Evolutionary conservation across 2,797 vertebrate genomes (phyloP), one percentile per base, ranked within the genome.

Genomic region (Remorina albescens): DNA sequence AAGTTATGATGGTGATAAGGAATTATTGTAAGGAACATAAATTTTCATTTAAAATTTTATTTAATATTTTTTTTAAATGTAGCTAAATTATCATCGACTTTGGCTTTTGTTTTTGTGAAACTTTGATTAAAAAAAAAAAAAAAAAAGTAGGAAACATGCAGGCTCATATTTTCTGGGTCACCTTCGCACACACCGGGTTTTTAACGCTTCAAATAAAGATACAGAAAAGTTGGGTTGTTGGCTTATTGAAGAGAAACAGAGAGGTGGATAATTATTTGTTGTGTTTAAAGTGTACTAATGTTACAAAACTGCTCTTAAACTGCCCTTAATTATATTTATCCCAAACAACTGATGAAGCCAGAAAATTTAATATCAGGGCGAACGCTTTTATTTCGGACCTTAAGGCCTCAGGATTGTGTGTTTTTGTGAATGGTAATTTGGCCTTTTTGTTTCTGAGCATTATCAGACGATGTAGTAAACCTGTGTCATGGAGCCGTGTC

Each of bases 221-320:
- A 1, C n/a, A 2, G 8, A 21, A 0, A 6, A 1, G 8, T 6
- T 57, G 30, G 30, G 3, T 30, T 30, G n/a, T 8, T 34, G 5
- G 1, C 12, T 5, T 2, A 1, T 18, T 2, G 12, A 13, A 44
- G 11, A 8, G 28, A 62, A 39, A 0, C 4, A 3, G 1, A 8
- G 1, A 1, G 6, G 0, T n/a, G 6, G 10, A 6, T 0, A 2
- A 19, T 13, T 2, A 6, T 62, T n/a, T 34, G 2, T 11, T 5
- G 9, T 2, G 5, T 16, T 5, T 42, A 2, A 23, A 23, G 1
- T 47, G 21, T 13, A 21, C 10, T 2, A 47, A 47, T 4, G 11
- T n/a, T 23, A 5, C 21, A 7, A 47, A 47, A 12, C 11, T 23
- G 23, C 46, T 12, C 10, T 6, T 13, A 47, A 5, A 23, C 4